Conservation (phyloP, 1,140 invertebrate genomes). For the Scaptomyza pallida region DNA sequence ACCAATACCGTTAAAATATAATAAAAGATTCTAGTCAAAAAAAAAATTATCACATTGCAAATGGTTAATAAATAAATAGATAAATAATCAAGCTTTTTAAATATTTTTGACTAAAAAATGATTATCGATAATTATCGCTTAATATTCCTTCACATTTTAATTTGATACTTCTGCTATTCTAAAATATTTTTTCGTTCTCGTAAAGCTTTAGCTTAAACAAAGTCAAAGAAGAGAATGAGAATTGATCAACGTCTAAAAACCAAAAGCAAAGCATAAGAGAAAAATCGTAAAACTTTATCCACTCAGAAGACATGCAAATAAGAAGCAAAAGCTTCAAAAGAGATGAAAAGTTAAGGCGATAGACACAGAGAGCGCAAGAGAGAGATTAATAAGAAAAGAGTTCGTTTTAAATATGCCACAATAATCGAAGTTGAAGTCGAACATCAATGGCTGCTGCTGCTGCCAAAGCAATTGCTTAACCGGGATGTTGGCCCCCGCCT, state of each 20-base stretch:
- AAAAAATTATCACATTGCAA: too few relatives aligned
- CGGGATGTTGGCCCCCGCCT: background rate
- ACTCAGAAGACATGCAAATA: constrained; percentile 10
- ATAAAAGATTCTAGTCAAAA: too few relatives aligned
- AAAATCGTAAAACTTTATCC: constrained; percentile 60
- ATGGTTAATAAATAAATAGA: too few relatives aligned
- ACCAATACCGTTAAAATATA: too few relatives aligned
- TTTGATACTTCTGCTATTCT: background rate
- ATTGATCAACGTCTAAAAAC: constrained; percentile 3
- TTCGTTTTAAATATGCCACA: constrained; percentile 55
- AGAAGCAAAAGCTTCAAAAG: background rate
- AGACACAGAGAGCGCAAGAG: background rate
- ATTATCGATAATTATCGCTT: background rate
- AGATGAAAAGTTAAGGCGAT: background rate
- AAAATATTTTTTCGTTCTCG: background rate
- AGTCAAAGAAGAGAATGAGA: background rate
- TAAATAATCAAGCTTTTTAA: too few relatives aligned
- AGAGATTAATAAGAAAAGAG: constrained; percentile 4
- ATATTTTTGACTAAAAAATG: too few relatives aligned
- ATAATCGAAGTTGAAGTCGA: constrained; percentile 68
- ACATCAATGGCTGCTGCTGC: constrained; percentile 42
- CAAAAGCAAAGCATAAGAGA: constrained; percentile 39
- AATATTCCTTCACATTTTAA: background rate
- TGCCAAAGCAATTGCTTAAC: constrained; percentile 17
- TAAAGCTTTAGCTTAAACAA: background rate